Conservation (phyloP, 2,113 vertebrate genomes). For the Neolamprologus modestus region DNA sequence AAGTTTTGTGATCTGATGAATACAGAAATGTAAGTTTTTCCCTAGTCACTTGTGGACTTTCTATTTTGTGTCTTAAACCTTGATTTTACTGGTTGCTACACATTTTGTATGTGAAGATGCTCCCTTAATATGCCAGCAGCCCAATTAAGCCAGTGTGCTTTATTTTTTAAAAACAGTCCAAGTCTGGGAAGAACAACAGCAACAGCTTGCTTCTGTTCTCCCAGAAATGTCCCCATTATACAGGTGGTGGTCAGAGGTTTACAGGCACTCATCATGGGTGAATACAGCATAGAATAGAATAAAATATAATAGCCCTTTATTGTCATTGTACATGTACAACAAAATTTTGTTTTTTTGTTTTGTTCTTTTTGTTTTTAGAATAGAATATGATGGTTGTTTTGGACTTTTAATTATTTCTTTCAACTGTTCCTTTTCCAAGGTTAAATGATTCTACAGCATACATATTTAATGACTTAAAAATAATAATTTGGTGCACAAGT, state of each 20-base stretch:
- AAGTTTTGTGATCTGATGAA: conserved; percentile 73
- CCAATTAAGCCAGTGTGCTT: background rate
- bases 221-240: background rate
- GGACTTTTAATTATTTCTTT: background rate
- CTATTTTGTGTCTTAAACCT: background rate
- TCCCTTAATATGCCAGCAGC: background rate
- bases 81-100: background rate
- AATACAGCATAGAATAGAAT: background rate
- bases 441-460: background rate
- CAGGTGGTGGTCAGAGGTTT: background rate
- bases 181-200: background rate
- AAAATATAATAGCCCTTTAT: background rate
- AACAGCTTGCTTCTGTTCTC: background rate
- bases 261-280: background rate
- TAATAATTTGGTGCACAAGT: background rate
- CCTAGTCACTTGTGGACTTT: background rate
- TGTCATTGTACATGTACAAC: background rate
- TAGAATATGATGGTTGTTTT: background rate
- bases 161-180: background rate
- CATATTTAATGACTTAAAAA: background rate
- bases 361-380: background rate
- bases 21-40: conserved; percentile 75
- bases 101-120: background rate
- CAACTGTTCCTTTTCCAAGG: background rate
- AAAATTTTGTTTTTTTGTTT: background rate